Conservation (phyloP, 35 echinoderm and acorn worm species). For the Heliocidaris erythrogramma region DNA sequence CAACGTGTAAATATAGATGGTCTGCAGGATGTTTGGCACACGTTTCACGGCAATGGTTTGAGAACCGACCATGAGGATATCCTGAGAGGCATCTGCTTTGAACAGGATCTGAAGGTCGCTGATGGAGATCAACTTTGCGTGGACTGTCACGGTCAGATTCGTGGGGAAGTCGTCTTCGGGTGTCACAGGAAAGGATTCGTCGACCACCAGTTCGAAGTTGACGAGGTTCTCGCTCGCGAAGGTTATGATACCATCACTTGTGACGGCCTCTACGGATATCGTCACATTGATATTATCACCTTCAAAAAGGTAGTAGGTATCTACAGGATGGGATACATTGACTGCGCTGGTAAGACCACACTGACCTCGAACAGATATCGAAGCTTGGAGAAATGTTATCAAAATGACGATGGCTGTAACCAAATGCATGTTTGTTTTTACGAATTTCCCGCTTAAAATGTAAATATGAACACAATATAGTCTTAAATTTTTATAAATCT, state of each 20-base stretch:
- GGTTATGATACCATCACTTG: neutral
- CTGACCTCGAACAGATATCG: neutral
- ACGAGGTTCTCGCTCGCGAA: neutral
- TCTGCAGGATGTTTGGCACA: neutral
- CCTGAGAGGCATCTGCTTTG: neutral
- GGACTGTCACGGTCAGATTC: neutral
- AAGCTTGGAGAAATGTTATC: neutral
- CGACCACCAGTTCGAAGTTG: conserved; percentile 28
- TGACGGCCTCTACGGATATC: neutral
- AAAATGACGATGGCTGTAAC: neutral
- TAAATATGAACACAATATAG: neutral
- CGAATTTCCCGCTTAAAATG: neutral
- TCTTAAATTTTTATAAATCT: neutral
- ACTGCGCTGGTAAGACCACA: neutral
- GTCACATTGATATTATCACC: neutral
- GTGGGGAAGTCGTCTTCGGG: neutral
- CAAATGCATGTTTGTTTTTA: neutral
- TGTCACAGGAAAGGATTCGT: neutral
- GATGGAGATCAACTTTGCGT: neutral
- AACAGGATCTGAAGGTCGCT: neutral
- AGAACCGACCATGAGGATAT: conserved; percentile 8
- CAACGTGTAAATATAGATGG: conserved; percentile 56
- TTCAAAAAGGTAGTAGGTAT: conserved; percentile 16
- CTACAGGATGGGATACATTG: neutral
- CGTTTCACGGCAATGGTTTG: conserved; percentile 27